Evolutionary conservation across 2,113 vertebrate genomes (phyloP), one percentile per base, ranked within the genome.

Genomic region (Neodon shergylaensis): DNA sequence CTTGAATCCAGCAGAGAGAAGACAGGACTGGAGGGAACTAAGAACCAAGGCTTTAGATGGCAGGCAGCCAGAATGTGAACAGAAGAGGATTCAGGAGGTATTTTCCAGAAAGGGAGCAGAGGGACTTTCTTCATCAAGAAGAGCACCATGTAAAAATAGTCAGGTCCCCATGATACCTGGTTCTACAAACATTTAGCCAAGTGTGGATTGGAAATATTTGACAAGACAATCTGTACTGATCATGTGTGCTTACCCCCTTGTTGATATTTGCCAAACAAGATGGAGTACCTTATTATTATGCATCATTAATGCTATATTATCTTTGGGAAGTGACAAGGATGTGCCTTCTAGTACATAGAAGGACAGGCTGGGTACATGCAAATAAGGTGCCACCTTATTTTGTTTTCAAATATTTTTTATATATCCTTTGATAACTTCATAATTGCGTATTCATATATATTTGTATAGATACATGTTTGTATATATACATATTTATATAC

Each of bases 11-110:
- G 21, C 12, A 19, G 44, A 52, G 36, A 49, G 39, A 42, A 68
- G 17, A 28, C 2, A 10, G 24, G 24, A 2, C 22, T 0, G 5
- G 9, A 63, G 47, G 21, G 8, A 36, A 4, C 22, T 5, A 12
- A 33, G 31, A 22, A 7, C 22, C 49, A 4, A 33, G 31, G 28
- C 7, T 10, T 21, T 16, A 0, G 33, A 44, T 5, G 26, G 36
- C 13, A 9, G 36, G 39, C 2, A 44, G 61, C 13, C 54, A 8
- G 12, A 16, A 3, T 19, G 17, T 63, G 49, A 28, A n/a, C 21
- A 68, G 66, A 33, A n/a, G n/a, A 33, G 33, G 47, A 39, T 31
- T 36, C 33, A 24, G 63, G 36, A 42, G 66, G 21, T 22, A 8
- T 1, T 74, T 31, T 83, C 54, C 22, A 28, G 76, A 4, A 84